Conservation (phyloP, 2,888 invertebrate genomes). For the Globia sparganii region DNA sequence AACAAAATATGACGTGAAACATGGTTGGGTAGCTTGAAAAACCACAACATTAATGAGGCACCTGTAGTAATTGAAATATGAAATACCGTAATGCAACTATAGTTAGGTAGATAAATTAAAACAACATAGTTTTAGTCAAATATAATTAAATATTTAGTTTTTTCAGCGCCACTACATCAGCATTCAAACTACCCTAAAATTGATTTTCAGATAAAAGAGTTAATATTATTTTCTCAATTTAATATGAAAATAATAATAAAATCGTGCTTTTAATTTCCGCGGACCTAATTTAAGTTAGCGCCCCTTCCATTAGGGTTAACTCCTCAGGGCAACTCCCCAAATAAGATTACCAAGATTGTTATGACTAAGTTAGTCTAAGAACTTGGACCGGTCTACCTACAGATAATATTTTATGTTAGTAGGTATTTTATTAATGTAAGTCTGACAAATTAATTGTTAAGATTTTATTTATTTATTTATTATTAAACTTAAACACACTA, state of each 20-base stretch:
- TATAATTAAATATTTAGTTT: not conserved
- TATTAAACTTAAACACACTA: too few species aligned
- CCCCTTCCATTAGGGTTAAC: constrained; percentile 34
- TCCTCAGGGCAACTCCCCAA: constrained; percentile 34
- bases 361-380: constrained; percentile 45
- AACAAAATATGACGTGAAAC: not conserved
- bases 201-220: not conserved
- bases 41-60: not conserved
- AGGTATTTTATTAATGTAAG: not conserved
- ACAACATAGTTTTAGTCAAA: not conserved
- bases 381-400: constrained; percentile 3
- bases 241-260: constrained; percentile 27
- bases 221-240: constrained; percentile 8
- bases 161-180: too few species aligned
- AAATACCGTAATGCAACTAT: not conserved
- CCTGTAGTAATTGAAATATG: not conserved
- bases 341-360: constrained; percentile 50
- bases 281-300: constrained; percentile 36
- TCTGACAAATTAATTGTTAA: too few species aligned
- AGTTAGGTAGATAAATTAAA: not conserved
- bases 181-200: not conserved
- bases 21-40: not conserved
- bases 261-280: constrained; percentile 33
- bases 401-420: constrained; percentile 12
- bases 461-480: too few species aligned